Evolutionary conservation across 2,113 vertebrate species (phyloP), one percentile per base, ranked within the genome.

Genomic region (Pipa parva): DNA sequence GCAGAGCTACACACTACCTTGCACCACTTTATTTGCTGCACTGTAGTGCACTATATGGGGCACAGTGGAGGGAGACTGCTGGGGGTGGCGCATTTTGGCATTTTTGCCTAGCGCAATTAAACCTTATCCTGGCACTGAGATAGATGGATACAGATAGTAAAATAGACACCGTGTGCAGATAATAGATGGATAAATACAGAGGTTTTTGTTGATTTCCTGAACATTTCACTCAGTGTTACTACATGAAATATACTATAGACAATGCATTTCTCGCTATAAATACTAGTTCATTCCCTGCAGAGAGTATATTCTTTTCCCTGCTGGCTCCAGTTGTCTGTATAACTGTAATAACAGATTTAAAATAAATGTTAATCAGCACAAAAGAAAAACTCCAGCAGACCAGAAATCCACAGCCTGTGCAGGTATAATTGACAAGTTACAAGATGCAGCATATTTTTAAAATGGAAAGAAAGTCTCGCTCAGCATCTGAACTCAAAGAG

Each of bases 311-410:
- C 7, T 24, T 1, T 20, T 49, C 17, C 29, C 57, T 49, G 33
- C 33, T 1, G 29, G 63, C 0, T 7, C 63, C 33, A 28, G 31
- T 51, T 55, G 39, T 24, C 54, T n/a, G 45, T 64, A 59, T 11
- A 18, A 2, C 12, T 76, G 63, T 61, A 70, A 59, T 66, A 63
- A 54, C 5, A 22, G 74, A 52, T 39, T 1, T 1, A 24, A 72
- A 73, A 60, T 67, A 50, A 64, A 72, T 13, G 63, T 33, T 9
- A 52, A 67, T 69, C 60, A 73, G 73, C 62, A 76, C 51, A 74
- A 68, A 9, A 65, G 56, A 20, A 22, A 58, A 31, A 33, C 22
- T 73, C 52, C 29, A 48, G 18, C 39, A 39, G 65, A 59, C 51
- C 65, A 60, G 27, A 50, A 60, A 65, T 46, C 50, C 61, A 75